Evolutionary conservation across 2,797 vertebrate genomes (phyloP).

Genomic region (Avahi laniger): DNA sequence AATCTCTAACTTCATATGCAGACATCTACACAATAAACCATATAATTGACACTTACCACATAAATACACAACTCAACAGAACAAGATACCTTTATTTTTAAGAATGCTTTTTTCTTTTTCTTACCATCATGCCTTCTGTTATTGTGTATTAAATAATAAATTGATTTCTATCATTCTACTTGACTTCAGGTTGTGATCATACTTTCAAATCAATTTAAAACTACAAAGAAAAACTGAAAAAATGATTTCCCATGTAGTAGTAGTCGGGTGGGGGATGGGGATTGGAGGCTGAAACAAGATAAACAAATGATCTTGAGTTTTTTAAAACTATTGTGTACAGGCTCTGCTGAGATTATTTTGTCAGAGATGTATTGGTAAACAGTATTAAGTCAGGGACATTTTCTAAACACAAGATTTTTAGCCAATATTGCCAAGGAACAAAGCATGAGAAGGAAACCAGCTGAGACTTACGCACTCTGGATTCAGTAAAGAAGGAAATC

Average conservation of each 20-base stretch:
- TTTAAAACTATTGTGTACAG: neutral
- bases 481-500: neutral
- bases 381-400: neutral
- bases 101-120: neutral
- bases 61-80: neutral
- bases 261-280: rapidly evolving
- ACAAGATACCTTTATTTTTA: neutral
- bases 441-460: neutral
- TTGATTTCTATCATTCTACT: neutral
- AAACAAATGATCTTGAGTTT: neutral
- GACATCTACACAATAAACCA: neutral
- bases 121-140: neutral
- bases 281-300: neutral
- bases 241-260: neutral
- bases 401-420: constrained; percentile 1
- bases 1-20: neutral
- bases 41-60: neutral
- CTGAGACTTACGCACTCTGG: neutral
- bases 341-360: neutral
- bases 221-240: neutral
- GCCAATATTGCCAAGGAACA: neutral
- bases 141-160: neutral
- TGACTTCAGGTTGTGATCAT: neutral
- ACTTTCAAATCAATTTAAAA: neutral
- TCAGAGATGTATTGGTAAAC: neutral